Conservation (phyloP, 2,888 invertebrate genomes). For the Amiota minor region DNA sequence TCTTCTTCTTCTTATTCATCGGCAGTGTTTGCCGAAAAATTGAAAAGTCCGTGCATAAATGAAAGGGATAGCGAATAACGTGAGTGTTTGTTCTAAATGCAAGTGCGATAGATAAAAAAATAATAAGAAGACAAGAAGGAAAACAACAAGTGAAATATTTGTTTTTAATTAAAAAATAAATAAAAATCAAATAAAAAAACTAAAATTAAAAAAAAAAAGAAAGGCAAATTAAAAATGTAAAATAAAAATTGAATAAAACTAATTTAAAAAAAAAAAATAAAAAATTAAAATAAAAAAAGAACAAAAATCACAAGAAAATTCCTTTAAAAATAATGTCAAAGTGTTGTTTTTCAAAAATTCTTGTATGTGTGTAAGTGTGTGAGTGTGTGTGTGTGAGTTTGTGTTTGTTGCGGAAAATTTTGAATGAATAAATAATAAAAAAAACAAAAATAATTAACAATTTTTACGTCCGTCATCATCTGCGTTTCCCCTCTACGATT, state of each 20-base stretch:
- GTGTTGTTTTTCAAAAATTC: no score
- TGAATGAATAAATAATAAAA: conserved; percentile 10
- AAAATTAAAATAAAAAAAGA: conserved; percentile 38
- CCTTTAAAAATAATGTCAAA: conserved; percentile 19
- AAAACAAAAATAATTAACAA: not conserved
- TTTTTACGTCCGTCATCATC: not conserved
- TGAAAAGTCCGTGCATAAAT: conserved; percentile 14
- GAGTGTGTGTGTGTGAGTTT: not conserved
- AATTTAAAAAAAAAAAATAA: conserved; percentile 22
- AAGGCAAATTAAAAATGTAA: conserved; percentile 38
- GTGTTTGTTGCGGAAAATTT: conserved; percentile 18
- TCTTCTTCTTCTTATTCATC: not conserved
- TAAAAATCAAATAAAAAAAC: conserved; percentile 24
- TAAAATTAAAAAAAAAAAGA: conserved; percentile 35
- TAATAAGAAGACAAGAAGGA: not conserved
- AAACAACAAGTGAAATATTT: conserved; percentile 1
- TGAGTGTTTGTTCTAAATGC: conserved; percentile 39
- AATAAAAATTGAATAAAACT: not conserved
- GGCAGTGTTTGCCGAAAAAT: not conserved
- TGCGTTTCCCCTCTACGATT: not conserved
- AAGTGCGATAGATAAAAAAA: conserved; percentile 5
- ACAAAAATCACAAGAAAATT: conserved; percentile 36
- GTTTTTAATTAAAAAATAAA: conserved; percentile 7
- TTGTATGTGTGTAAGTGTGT: not conserved
- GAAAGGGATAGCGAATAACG: conserved; percentile 28